Base-by-base conservation (phyloP, 2,797 vertebrate species). In the Helicolenus hilgendorfi region DNA sequence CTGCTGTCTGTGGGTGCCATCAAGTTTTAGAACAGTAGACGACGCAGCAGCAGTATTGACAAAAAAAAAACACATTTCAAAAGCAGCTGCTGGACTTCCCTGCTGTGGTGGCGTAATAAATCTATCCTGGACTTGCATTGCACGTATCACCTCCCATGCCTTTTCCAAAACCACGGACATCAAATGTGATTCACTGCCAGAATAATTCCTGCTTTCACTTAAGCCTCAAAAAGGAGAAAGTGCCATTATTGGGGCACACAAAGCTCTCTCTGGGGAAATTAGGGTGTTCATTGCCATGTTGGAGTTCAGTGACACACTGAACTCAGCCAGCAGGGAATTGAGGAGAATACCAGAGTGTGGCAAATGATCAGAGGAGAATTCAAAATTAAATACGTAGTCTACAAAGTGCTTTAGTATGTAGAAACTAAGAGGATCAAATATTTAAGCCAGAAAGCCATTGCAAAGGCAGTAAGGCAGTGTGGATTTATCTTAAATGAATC, bases 171-270 rank as follows among this genome's bases (percentile, higher is more conserved):
- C 36, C 41, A 22, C 22, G 3, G 60, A 73, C 68, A 62, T 76
- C 38, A 72, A 82, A 63, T 67, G 35, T 60, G 64, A 79, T 78
- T 80, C 55, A 53, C 22, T 79, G 65, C 53, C 33, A 65, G 68
- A 90, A 82, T 89, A 84, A 88, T 89, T 92, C 84, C 79, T 79
- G 58, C 64, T 84, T 82, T 82, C 63, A 81, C 62, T 62, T 75
- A 72, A 83, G 77, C 73, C 36, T 87, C 45, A 29, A 63, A 84
- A 92, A 72, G 79, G 71, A 88, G 26, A 90, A 76, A 38, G 73
- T 36, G 31, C 60, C 31, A 29, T 88, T 84, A 77, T 62, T 62
- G 38, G 31, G 45, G 53, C 79, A 70, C 72, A 84, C 53, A 26
- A 79, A 70, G 77, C 33, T 36, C 20, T 86, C 89, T 84, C 84